A percentile compares a stretch with the other conserved stretches of the same genome.
Conservation (phyloP, 2,113 vertebrate species). For the Brachypodius melanocephalos region DNA sequence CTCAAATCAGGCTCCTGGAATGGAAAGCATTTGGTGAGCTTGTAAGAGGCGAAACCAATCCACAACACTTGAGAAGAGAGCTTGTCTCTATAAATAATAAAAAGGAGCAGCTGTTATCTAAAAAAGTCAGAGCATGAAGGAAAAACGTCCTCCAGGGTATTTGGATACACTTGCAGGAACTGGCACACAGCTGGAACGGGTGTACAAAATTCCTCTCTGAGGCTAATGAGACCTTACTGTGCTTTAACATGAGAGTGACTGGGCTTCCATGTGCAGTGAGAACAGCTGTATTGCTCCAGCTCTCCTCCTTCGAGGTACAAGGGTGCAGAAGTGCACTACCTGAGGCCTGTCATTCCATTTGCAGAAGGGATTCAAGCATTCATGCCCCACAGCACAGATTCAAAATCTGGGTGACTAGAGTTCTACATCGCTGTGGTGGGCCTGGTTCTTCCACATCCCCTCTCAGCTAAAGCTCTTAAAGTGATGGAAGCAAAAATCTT, state of each 20-base stretch:
- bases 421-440: neutral
- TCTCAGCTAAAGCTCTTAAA: neutral
- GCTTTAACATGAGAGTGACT: neutral
- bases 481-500: neutral
- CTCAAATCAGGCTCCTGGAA: conserved; percentile 30
- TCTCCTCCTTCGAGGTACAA: neutral
- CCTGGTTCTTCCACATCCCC: neutral
- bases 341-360: neutral
- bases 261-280: neutral
- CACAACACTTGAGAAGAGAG: neutral
- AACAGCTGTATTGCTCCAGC: neutral
- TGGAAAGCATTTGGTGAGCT: conserved; percentile 36
- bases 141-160: neutral
- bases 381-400: rapidly evolving
- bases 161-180: neutral
- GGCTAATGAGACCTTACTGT: neutral
- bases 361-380: neutral
- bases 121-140: neutral
- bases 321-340: neutral
- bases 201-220: neutral
- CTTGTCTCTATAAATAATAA: conserved; percentile 45
- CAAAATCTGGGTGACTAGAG: neutral
- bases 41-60: neutral
- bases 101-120: conserved; percentile 31
- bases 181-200: neutral